These are phyloP conservation scores for Mythimna lalbum DNA, from an alignment of 2,888 invertebrate species.

Conservation along the genomic window DNA sequence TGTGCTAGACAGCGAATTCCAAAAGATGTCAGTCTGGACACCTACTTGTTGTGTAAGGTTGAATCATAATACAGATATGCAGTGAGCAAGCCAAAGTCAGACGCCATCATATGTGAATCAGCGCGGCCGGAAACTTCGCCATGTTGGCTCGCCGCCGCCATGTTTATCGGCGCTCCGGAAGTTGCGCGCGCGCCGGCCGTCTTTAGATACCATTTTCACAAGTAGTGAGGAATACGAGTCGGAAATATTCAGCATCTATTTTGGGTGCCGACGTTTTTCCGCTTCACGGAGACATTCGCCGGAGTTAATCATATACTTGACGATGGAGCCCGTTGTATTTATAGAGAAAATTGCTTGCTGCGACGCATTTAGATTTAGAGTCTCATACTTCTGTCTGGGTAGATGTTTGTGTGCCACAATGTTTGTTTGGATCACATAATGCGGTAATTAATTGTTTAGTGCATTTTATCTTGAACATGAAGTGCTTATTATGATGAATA, in stretches of 20 bases:
- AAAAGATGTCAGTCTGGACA: conserved; percentile 78
- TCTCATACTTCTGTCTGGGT: conserved; percentile 78
- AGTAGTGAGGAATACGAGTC: conserved; percentile 83
- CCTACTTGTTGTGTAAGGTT: conserved; percentile 85
- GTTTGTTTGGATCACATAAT: conserved; percentile 50
- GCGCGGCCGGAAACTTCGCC: conserved; percentile 89
- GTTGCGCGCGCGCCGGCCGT: conserved; percentile 89
- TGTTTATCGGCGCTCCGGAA: conserved; percentile 89
- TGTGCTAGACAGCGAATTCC: conserved; percentile 78
- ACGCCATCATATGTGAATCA: conserved; percentile 87
- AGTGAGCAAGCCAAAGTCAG: conserved; percentile 86
- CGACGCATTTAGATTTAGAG: conserved; percentile 81
- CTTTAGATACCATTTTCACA: conserved; percentile 88
- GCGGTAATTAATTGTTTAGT: conserved; percentile 40
- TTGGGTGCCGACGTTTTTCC: conserved; percentile 87
- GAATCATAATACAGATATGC: conserved; percentile 89
- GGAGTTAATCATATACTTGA: conserved; percentile 87
- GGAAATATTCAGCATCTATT: conserved; percentile 88
- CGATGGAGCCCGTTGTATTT: conserved; percentile 82
- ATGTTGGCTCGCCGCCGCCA: conserved; percentile 88
- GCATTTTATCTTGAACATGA: conserved; percentile 29
- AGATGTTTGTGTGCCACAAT: conserved; percentile 53
- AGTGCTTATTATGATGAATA: conserved; percentile 25
- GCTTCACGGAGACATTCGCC: conserved; percentile 86
- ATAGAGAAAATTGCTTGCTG: conserved; percentile 80